Evolutionary conservation across 2,888 invertebrate species (phyloP).

Genomic region (Cerceris ruficornis): DNA sequence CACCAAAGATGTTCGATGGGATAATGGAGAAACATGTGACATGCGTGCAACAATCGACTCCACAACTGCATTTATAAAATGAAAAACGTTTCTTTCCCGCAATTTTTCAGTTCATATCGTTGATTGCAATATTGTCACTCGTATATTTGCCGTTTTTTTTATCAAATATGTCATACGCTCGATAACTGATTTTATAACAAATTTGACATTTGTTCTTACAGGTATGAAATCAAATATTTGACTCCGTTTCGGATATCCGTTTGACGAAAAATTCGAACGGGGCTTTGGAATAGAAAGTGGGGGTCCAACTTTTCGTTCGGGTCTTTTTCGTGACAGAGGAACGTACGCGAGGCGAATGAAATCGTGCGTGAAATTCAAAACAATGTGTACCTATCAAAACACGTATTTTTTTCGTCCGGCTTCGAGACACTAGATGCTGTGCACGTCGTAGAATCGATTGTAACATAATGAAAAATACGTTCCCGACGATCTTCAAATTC

Average conservation of each 20-base stretch:
- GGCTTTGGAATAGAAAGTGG: not conserved
- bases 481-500: too few species aligned
- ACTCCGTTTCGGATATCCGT: constrained; percentile 12
- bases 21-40: too few species aligned
- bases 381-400: not conserved
- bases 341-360: not conserved
- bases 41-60: too few species aligned
- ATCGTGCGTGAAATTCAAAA: constrained; percentile 9
- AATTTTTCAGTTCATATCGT: too few species aligned
- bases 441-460: not conserved
- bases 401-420: not conserved
- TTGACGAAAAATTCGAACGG: constrained; percentile 30
- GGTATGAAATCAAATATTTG: constrained; percentile 52
- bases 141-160: not conserved
- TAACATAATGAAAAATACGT: not conserved
- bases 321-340: not conserved
- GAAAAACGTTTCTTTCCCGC: too few species aligned
- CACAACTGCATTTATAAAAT: too few species aligned
- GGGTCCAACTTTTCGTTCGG: not conserved
- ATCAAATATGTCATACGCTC: constrained; percentile 23
- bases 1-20: too few species aligned
- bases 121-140: too few species aligned
- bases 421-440: not conserved
- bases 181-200: constrained; percentile 47
- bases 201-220: constrained; percentile 40